Evolutionary conservation across 2,888 invertebrate species (phyloP), one percentile per base, ranked within the genome.

Genomic region (Callinectes sapidus): DNA sequence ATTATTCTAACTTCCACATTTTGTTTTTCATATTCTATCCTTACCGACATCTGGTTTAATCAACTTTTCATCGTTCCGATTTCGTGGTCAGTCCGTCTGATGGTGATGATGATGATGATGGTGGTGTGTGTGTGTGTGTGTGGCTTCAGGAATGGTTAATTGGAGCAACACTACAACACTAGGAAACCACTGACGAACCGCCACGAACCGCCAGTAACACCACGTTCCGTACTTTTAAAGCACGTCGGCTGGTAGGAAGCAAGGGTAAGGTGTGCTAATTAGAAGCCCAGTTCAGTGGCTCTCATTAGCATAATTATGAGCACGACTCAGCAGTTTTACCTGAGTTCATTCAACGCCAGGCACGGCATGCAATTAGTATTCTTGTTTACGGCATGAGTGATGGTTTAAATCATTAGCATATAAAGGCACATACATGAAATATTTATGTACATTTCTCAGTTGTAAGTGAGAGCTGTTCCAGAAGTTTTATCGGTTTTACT

Each of bases 281-380:
- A 81, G 81, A 16, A 35, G 81, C 81, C 35, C 81, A 81, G 81
- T 81, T 81, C 81, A 35, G 81, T 81, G 81, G 81, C 35, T 81
- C 81, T 81, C 81, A 81, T 81, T 81, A 81, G 81, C 81, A 81
- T 81, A 81, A 81, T 81, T 81, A 81, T 28, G 35, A 81, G 35
- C 81, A 81, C 81, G 81, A 81, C 81, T 81, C 81, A 81, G 81
- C 81, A 32, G 81, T 81, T 81, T 81, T 81, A 81, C 35, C 81
- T 35, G 81, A 81, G 81, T 81, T 81, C 81, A 81, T 81, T 81
- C 81, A 81, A 81, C 81, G 81, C 81, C 14, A 35, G 81, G 14
- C 16, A 81, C 81, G 81, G 35, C 2, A 35, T 35, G 16, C 32
- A 81, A 81, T 81, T 71, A 35, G 14, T 32, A 32, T 81, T 14